Base-by-base conservation (phyloP, 2,797 vertebrate species). In the Adelosebastes latens region DNA sequence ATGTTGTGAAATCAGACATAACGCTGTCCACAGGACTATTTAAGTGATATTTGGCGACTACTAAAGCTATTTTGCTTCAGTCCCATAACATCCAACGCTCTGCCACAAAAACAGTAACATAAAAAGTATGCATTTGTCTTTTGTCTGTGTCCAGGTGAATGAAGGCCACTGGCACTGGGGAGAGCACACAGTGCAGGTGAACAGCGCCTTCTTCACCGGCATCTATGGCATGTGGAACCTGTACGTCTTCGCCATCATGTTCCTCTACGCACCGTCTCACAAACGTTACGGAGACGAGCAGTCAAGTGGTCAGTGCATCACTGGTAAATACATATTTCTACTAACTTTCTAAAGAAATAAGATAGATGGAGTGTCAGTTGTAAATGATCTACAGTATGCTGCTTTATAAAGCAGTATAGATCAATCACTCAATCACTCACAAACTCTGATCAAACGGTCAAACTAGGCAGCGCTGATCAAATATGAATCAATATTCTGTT, bases 211-310 rank as follows among this genome's bases (percentile, higher is more conserved):
- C 93, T 99, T 99, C 95, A 99, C 99, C 0, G 99, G 99, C 73
- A 97, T 99, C 93, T 99, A 99, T 0, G 98, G 99, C 60, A 99
- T 99, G 99, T 99, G 99, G 99, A 99, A 99, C 91, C 97, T 99
- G 29, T 99, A 99, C 1, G 98, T 99, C 76, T 99, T 99, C 0
- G 97, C 97, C 61, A 95, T 99, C 90, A 99, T 99, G 98, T 99
- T 99, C 95, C 96, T 99, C 20, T 99, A 99, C 0, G 99, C 99
- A 0, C 98, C 98, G 0, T 99, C 98, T 1, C 98, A 99, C 96
- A 99, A 99, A 91, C 96, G 96, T 75, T 99, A 99, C 0, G 98
- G 97, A 5, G 97, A 98, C 0, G 97, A 97, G 63, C 97, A 97
- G 56, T 97, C 97, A 2, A 97, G 96, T 2, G 97, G 97, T 96